These are phyloP conservation scores for Pterois miles DNA, from an alignment of 2,797 vertebrate species.

Conservation along the genomic window DNA sequence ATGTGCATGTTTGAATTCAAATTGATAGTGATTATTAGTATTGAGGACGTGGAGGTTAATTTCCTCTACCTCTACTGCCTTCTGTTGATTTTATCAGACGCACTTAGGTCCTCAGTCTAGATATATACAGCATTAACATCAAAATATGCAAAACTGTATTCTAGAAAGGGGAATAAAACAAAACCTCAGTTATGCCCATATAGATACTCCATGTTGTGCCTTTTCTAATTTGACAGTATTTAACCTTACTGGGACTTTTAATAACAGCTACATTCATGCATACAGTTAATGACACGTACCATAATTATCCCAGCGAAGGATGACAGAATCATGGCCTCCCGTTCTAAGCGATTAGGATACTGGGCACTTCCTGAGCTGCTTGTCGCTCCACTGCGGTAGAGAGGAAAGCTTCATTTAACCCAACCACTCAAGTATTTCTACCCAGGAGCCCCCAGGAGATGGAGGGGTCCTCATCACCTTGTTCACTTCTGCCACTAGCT, in stretches of 20 bases:
- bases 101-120: no score
- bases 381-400: constrained; percentile 51
- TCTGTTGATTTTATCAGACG: no score
- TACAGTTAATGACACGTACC: constrained; percentile 78
- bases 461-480: not conserved
- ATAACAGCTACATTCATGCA: not conserved
- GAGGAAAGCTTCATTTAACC: not conserved
- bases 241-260: no score
- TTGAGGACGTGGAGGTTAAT: not conserved
- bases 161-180: no score
- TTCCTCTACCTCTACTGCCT: no score
- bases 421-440: not conserved
- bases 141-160: no score
- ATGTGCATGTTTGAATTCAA: not conserved
- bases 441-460: not conserved
- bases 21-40: not conserved
- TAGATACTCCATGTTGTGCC: not conserved
- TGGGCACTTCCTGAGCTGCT: constrained; percentile 19
- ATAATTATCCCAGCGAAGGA: constrained; percentile 89
- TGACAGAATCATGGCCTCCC: constrained; percentile 92
- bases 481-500: not conserved
- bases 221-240: no score
- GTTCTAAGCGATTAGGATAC: constrained; percentile 81
- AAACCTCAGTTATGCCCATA: no score
- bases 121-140: not conserved